Percentiles rank a stretch among this genome's conserved stretches.
Evolutionary conservation across 1,140 invertebrate genomes (phyloP).

Genomic region (Drosophila tristis): DNA sequence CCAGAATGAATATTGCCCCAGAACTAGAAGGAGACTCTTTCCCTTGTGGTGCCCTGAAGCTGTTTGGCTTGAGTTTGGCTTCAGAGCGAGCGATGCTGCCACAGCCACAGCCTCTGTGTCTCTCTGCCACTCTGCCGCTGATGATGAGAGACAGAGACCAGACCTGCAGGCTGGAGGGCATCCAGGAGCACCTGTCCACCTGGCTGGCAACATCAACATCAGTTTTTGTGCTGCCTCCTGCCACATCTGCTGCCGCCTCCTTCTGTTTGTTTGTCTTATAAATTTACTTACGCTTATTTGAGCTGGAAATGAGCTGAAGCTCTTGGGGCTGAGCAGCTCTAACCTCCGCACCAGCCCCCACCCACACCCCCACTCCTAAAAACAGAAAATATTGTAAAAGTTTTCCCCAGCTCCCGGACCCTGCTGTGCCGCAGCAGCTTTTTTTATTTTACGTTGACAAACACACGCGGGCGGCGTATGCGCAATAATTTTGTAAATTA

Average conservation of each 20-base stretch:
- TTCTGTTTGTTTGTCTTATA: constrained; percentile 76
- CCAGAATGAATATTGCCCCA: constrained; percentile 79
- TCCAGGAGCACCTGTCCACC: constrained; percentile 42
- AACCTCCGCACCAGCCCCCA: background rate
- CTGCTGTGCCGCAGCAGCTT: constrained; percentile 6
- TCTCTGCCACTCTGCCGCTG: background rate
- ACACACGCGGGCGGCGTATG: constrained; percentile 65
- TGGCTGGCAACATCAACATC: constrained; percentile 15
- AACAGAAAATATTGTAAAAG: constrained; percentile 42
- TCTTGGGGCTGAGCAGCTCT: constrained; percentile 6
- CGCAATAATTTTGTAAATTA: constrained; percentile 76
- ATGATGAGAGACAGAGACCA: constrained; percentile 39
- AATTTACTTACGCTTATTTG: constrained; percentile 82
- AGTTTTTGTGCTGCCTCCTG: background rate
- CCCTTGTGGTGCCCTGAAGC: constrained; percentile 49
- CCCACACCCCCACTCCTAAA: background rate
- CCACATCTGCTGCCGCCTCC: constrained; percentile 4
- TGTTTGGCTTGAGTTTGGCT: constrained; percentile 73
- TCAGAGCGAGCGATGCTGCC: constrained; percentile 12
- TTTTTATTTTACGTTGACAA: constrained; percentile 60
- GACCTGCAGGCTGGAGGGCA: constrained; percentile 21
- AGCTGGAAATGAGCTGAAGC: constrained; percentile 72
- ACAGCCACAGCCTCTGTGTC: background rate
- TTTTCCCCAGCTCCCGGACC: constrained; percentile 5
- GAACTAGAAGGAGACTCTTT: constrained; percentile 27